Percentiles rank a stretch among this genome's conserved stretches.
phyloP scores from a whole-genome alignment of 2,888 invertebrate species.

The Adineta ricciae region DNA sequence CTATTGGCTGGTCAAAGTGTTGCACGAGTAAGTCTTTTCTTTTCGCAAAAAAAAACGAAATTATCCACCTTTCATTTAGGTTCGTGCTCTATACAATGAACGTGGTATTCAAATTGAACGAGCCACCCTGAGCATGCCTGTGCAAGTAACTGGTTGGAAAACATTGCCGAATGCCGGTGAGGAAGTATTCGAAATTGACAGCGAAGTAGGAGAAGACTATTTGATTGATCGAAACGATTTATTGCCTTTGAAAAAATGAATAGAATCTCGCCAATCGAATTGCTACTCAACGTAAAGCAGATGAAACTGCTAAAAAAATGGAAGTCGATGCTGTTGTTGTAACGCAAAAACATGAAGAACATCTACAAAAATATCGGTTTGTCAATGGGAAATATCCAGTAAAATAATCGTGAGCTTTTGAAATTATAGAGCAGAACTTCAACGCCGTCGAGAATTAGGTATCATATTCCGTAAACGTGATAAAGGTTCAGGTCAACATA shows the following conservation, averaged over 20 bases:
- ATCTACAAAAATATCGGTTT: conserved; percentile 1
- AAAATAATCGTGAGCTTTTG: not conserved
- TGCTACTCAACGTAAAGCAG: conserved; percentile 5
- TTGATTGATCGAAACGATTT: not conserved
- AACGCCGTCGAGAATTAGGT: not conserved
- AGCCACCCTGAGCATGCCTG: conserved; percentile 71
- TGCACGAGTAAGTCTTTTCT: not conserved
- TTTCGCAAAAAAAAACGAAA: not conserved
- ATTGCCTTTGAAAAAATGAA: not conserved
- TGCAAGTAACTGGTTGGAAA: conserved; percentile 79
- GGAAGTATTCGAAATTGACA: conserved; percentile 68
- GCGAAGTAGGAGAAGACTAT: conserved; percentile 55
- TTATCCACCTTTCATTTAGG: conserved; percentile 39
- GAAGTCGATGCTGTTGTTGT: conserved; percentile 17
- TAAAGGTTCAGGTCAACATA: conserved; percentile 14
- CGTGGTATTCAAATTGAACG: conserved; percentile 53
- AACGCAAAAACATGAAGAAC: conserved; percentile 3
- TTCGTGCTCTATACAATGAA: conserved; percentile 68
- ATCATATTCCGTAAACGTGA: conserved; percentile 23
- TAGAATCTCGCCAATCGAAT: conserved; percentile 24
- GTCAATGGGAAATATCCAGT: not conserved
- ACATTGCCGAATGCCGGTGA: conserved; percentile 76
- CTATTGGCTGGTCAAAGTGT: conserved; percentile 68
- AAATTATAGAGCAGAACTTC: not conserved
- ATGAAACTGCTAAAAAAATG: conserved; percentile 14